Conservation (phyloP, 2,888 invertebrate species). For the Anthrax anthrax region DNA sequence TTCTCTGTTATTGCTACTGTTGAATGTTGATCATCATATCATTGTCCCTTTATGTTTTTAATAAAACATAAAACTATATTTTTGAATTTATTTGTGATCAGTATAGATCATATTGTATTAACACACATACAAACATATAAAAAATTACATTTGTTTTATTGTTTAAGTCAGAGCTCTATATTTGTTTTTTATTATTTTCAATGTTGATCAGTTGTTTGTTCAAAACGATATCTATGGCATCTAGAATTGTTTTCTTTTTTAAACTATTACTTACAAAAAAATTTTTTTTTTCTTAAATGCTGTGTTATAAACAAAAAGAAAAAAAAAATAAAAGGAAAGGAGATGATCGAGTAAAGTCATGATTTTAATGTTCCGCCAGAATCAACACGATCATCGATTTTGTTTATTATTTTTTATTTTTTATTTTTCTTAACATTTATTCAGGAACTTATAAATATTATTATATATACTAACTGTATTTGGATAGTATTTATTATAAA, state of each 20-base stretch:
- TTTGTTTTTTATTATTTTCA: too few species aligned
- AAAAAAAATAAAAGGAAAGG: not conserved
- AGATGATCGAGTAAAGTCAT: conserved; percentile 9
- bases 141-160: too few species aligned
- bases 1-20: conserved; percentile 20
- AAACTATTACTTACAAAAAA: conserved; percentile 10
- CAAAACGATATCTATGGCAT: not conserved
- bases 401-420: not conserved
- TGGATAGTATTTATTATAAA: too few species aligned
- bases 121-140: too few species aligned
- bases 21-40: conserved; percentile 13
- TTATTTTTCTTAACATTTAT: too few species aligned
- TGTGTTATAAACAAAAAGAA: not conserved
- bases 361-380: conserved; percentile 12
- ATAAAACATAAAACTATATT: too few species aligned
- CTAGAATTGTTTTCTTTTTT: not conserved
- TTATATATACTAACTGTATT: too few species aligned
- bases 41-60: not conserved
- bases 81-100: too few species aligned
- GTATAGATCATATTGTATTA: too few species aligned
- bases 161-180: too few species aligned
- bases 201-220: not conserved
- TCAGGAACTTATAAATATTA: too few species aligned
- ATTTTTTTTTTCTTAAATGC: conserved; percentile 6
- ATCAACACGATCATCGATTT: conserved; percentile 13